These are phyloP conservation scores for Cynoglossus semilaevis DNA, from an alignment of 2,113 vertebrate species.

Conservation along the genomic window DNA sequence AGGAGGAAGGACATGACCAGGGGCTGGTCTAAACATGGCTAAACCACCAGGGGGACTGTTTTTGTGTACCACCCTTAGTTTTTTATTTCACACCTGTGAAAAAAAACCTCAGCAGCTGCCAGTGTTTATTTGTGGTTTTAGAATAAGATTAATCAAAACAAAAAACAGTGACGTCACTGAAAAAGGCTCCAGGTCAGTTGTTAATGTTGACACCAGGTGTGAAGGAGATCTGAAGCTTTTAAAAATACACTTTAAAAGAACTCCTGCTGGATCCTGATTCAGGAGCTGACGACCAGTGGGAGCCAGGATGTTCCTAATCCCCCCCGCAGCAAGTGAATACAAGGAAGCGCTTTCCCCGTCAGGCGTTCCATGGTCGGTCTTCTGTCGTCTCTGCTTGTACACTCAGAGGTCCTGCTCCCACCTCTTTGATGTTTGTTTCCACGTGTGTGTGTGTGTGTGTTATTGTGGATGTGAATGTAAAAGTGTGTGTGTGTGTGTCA, in stretches of 20 bases:
- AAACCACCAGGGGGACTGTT: too few species aligned
- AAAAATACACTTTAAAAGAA: slow-evolving; percentile 9
- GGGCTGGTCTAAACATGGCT: too few species aligned
- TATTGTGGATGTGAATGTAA: slow-evolving; percentile 1
- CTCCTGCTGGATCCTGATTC: slow-evolving; percentile 1
- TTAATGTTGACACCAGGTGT: too few species aligned
- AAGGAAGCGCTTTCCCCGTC: slow-evolving; percentile 37
- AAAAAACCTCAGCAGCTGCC: too few species aligned
- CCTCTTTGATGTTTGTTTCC: slow-evolving; percentile 36
- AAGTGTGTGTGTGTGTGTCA: not conserved
- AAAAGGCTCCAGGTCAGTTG: slow-evolving; percentile 3
- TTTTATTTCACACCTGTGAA: too few species aligned
- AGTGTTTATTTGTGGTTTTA: too few species aligned
- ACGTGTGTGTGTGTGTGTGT: slow-evolving; percentile 5
- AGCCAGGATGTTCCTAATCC: slow-evolving; percentile 27
- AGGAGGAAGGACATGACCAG: too few species aligned
- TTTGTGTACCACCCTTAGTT: too few species aligned
- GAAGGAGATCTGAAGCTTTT: slow-evolving; percentile 3
- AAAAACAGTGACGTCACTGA: too few species aligned
- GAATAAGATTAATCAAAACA: too few species aligned
- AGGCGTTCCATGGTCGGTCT: slow-evolving; percentile 34
- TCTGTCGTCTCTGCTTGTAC: slow-evolving; percentile 30
- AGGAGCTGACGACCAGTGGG: slow-evolving; percentile 6
- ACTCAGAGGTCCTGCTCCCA: slow-evolving; percentile 18
- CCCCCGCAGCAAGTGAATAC: slow-evolving; percentile 35